Evolutionary conservation across 2,888 invertebrate genomes (phyloP).

Genomic region (Ochropleura plecta): DNA sequence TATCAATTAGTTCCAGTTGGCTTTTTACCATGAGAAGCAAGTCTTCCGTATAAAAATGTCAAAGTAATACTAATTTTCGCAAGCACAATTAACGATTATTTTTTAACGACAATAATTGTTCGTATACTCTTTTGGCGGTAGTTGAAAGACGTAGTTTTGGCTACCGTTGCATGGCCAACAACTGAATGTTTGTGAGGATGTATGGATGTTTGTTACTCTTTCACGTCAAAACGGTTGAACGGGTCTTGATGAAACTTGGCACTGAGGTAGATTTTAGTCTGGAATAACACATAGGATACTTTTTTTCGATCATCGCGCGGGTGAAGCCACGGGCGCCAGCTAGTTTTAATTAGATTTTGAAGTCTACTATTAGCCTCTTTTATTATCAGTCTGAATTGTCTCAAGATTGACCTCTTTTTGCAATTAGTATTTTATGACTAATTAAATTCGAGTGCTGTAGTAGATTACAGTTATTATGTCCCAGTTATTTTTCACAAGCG

Average conservation of each 20-base stretch:
- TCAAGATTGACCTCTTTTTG: not conserved
- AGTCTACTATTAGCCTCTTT: too few species aligned
- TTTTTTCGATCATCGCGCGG: too few species aligned
- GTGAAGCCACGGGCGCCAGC: too few species aligned
- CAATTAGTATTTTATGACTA: not conserved
- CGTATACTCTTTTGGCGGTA: not conserved
- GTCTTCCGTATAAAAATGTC: slow-evolving; percentile 50
- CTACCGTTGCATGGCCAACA: not conserved
- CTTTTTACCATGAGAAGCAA: slow-evolving; percentile 45
- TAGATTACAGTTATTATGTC: slow-evolving; percentile 2
- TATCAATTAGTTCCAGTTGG: slow-evolving; percentile 37
- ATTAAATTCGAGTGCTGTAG: not conserved
- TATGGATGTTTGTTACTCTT: too few species aligned
- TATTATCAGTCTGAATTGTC: too few species aligned
- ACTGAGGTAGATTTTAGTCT: too few species aligned
- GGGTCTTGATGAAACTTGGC: too few species aligned
- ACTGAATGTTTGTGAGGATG: too few species aligned
- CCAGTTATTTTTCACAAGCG: slow-evolving; percentile 28
- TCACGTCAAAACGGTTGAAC: too few species aligned
- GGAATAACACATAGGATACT: too few species aligned
- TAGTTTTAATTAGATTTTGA: too few species aligned
- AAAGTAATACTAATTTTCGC: slow-evolving; percentile 37
- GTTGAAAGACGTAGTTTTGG: not conserved
- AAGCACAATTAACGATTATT: slow-evolving; percentile 16
- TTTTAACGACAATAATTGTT: slow-evolving; percentile 6